These are phyloP conservation scores for Prorops nasuta DNA, from an alignment of 1,140 invertebrate species.

Conservation along the genomic window DNA sequence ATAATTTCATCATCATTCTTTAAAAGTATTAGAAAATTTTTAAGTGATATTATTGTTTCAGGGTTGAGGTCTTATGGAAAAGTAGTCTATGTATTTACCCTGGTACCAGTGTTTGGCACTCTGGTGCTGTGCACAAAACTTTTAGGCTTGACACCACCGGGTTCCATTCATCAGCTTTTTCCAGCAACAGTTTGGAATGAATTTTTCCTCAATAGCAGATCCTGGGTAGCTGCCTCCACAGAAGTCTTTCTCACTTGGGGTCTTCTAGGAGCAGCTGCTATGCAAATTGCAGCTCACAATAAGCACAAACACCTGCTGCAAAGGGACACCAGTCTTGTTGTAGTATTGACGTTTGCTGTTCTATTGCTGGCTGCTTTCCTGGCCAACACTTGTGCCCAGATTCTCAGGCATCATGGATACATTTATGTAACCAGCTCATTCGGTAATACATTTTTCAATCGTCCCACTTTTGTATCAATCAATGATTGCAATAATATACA, in stretches of 20 bases:
- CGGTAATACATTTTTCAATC: conserved; percentile 65
- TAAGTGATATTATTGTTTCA: conserved; percentile 34
- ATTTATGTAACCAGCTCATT: conserved; percentile 79
- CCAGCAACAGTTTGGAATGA: conserved; percentile 76
- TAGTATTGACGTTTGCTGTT: conserved; percentile 74
- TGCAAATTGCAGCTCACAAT: conserved; percentile 72
- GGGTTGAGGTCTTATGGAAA: conserved; percentile 82
- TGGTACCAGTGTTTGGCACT: conserved; percentile 72
- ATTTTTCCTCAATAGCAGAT: conserved; percentile 72
- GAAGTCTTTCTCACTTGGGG: conserved; percentile 90
- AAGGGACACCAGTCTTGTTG: conserved; percentile 76
- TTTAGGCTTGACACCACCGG: conserved; percentile 67
- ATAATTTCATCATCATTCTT: neutral
- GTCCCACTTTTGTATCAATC: conserved; percentile 3
- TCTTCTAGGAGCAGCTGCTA: conserved; percentile 78
- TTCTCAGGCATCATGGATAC: conserved; percentile 70
- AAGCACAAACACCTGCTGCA: conserved; percentile 72
- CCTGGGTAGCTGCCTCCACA: conserved; percentile 82
- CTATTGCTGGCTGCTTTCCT: conserved; percentile 73
- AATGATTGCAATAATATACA: conserved; percentile 1
- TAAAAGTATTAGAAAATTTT: neutral
- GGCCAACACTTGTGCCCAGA: conserved; percentile 76
- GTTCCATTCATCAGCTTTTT: conserved; percentile 67
- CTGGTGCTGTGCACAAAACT: conserved; percentile 73
- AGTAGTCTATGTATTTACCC: conserved; percentile 72